A percentile compares a stretch with the other conserved stretches of the same genome.
Conservation (phyloP, 2,113 vertebrate genomes). For the Xenopus tropicalis region UCB_Xtro_10.0 CM004445.2:132612501-132613000, state of each 20-base stretch:
- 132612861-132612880: conserved; percentile 11
- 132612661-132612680: not conserved
- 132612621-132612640: not conserved
- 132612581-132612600: conserved; percentile 7
- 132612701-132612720: not conserved
- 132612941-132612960: too few relatives aligned
- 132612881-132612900: not conserved
- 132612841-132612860: not conserved
- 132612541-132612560: conserved; percentile 25
- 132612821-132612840: not conserved
- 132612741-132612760: not conserved
- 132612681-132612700: conserved; percentile 13
- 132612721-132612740: not conserved
- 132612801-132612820: too few relatives aligned
- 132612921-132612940: too few relatives aligned
- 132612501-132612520: too few relatives aligned
- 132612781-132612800: too few relatives aligned
- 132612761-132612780: too few relatives aligned
- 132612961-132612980: not conserved
- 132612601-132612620: not conserved
- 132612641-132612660: not conserved
- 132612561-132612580: conserved; percentile 19
- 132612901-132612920: too few relatives aligned
- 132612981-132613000: not conserved
- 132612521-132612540: too few relatives aligned